Percentiles rank a stretch among this genome's conserved stretches.
These are phyloP conservation scores for Salpingus planirostris DNA, from an alignment of 2,888 invertebrate species.

Conservation along the genomic window DNA sequence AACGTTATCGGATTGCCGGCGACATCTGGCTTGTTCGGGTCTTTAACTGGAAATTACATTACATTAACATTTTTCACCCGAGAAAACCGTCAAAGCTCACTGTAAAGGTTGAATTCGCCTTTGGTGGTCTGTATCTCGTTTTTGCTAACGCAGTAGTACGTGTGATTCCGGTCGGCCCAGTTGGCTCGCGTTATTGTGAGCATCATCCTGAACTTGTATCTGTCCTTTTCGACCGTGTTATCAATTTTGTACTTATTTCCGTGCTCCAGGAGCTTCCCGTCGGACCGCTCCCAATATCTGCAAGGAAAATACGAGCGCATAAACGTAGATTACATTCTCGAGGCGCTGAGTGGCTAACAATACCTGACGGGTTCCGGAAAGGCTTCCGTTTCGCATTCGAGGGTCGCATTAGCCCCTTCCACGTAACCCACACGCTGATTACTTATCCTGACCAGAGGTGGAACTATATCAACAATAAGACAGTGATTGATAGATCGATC, in stretches of 20 bases:
- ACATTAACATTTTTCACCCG: too few species aligned
- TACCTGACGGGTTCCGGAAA: slow-evolving; percentile 72
- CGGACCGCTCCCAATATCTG: slow-evolving; percentile 74
- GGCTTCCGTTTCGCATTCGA: slow-evolving; percentile 83
- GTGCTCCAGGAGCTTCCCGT: slow-evolving; percentile 64
- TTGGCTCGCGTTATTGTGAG: slow-evolving; percentile 64
- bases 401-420: slow-evolving; percentile 57
- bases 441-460: slow-evolving; percentile 72
- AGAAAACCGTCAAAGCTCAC: slow-evolving; percentile 41
- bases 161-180: slow-evolving; percentile 57
- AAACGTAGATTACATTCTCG: too few species aligned
- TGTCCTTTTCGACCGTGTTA: slow-evolving; percentile 45
- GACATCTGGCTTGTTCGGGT: too few species aligned
- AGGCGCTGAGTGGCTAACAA: too few species aligned
- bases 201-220: slow-evolving; percentile 65
- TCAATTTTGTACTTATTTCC: slow-evolving; percentile 56
- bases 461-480: slow-evolving; percentile 55
- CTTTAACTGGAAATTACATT: too few species aligned
- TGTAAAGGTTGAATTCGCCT: slow-evolving; percentile 60
- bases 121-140: slow-evolving; percentile 74
- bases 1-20: too few species aligned
- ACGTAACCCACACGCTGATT: slow-evolving; percentile 65
- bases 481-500: slow-evolving; percentile 15
- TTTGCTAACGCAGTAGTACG: slow-evolving; percentile 76
- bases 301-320: too few species aligned